Evolutionary conservation across 2,888 invertebrate genomes (phyloP).

Genomic region (Drosophila koepferae): DNA sequence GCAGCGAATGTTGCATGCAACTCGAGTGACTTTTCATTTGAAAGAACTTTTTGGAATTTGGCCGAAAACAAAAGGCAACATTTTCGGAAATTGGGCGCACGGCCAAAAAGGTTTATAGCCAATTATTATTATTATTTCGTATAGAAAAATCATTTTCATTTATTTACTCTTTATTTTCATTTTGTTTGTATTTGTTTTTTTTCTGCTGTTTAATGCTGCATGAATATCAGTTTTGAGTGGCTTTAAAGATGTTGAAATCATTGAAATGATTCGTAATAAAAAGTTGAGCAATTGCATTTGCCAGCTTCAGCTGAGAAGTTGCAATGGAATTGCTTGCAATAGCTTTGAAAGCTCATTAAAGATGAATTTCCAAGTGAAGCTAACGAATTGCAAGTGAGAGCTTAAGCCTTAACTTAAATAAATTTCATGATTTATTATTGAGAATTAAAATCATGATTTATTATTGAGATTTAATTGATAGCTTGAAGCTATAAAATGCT

Average conservation of each 20-base stretch:
- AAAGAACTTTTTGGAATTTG: conserved; percentile 4
- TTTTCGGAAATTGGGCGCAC: conserved; percentile 4
- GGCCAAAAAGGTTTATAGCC: conserved; percentile 15
- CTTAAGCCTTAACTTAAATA: neutral
- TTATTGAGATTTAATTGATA: neutral
- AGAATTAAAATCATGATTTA: neutral
- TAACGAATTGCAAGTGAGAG: neutral
- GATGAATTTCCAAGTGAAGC: neutral
- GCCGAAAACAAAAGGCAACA: conserved; percentile 2
- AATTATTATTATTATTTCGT: conserved; percentile 8
- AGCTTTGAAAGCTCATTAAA: neutral
- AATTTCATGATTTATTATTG: neutral
- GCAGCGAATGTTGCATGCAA: conserved; percentile 30
- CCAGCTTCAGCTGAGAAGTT: neutral
- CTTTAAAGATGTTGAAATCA: neutral
- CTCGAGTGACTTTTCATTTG: conserved; percentile 16
- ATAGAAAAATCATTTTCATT: conserved; percentile 2
- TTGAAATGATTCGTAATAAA: conserved; percentile 1
- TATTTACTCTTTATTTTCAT: neutral
- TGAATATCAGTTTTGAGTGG: conserved; percentile 8
- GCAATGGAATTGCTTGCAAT: neutral
- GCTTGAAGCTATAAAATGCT: too few relatives aligned
- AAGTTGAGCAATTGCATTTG: neutral
- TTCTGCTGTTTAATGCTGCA: neutral
- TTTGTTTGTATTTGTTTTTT: too few relatives aligned